These are phyloP conservation scores for Leptopilina clavipes DNA, from an alignment of 1,140 invertebrate species.

Conservation along the genomic window DNA sequence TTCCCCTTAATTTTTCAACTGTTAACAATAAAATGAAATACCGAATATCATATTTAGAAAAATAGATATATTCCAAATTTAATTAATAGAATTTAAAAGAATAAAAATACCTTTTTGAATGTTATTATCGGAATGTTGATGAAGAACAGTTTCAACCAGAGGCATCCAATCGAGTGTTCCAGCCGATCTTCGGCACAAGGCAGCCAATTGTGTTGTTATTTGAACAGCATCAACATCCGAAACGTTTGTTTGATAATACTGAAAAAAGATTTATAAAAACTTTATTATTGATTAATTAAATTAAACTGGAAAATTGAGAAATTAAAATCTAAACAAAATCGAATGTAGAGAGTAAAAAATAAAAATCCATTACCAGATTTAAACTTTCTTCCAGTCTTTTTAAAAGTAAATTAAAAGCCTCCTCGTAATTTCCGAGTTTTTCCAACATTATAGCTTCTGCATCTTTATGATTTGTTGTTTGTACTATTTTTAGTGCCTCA, in stretches of 20 bases:
- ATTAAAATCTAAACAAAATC: too few species aligned
- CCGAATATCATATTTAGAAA: neutral
- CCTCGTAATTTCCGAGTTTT: constrained; percentile 71
- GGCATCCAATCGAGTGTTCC: constrained; percentile 72
- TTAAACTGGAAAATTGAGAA: too few species aligned
- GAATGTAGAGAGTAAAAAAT: constrained; percentile 14
- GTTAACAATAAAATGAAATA: constrained; percentile 37
- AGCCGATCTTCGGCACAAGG: constrained; percentile 69
- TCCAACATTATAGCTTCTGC: constrained; percentile 71
- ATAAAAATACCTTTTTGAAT: constrained; percentile 58
- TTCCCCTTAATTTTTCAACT: constrained; percentile 65
- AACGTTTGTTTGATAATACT: constrained; percentile 50
- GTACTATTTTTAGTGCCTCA: constrained; percentile 67
- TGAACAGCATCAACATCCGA: constrained; percentile 62
- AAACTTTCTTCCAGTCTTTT: constrained; percentile 61
- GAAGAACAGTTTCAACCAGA: constrained; percentile 67
- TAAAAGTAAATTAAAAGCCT: constrained; percentile 68
- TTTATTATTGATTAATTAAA: too few species aligned
- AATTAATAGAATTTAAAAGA: constrained; percentile 19
- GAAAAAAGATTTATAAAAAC: constrained; percentile 28
- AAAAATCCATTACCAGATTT: constrained; percentile 54
- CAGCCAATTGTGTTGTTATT: constrained; percentile 62
- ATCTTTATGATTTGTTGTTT: constrained; percentile 64
- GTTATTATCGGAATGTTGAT: constrained; percentile 59
- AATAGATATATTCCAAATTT: constrained; percentile 18